These are phyloP conservation scores for Tiliqua scincoides DNA, from an alignment of 2,113 vertebrate species.

Conservation along the genomic window DNA sequence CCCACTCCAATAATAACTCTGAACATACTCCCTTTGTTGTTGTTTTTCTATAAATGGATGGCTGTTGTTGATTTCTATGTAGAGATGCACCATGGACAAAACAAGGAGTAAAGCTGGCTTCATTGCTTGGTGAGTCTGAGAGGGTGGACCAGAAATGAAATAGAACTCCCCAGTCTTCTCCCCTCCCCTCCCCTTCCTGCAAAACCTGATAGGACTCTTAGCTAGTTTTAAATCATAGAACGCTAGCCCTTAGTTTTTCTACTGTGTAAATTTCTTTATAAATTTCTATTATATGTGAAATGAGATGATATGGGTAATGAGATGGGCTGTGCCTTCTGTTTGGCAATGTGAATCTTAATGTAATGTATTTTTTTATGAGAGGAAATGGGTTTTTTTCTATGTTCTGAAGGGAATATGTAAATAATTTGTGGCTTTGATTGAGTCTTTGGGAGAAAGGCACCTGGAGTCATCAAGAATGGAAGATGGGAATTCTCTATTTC, in stretches of 20 bases:
- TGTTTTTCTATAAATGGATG: background rate
- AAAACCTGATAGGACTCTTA: background rate
- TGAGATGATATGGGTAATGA: background rate
- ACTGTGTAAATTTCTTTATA: background rate
- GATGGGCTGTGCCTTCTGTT: background rate
- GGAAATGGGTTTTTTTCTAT: background rate
- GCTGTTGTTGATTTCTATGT: background rate
- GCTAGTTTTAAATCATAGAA: background rate
- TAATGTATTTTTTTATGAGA: background rate
- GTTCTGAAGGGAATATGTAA: background rate
- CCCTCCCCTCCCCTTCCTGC: background rate
- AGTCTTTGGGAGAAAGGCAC: background rate
- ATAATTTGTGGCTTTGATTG: slow-evolving; percentile 6
- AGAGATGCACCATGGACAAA: background rate
- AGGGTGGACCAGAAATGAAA: background rate
- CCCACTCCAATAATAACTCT: no score
- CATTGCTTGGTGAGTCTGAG: background rate
- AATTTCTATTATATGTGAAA: background rate
- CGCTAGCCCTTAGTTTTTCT: background rate
- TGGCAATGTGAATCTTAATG: background rate
- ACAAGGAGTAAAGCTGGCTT: background rate
- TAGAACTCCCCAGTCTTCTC: background rate
- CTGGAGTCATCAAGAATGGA: background rate
- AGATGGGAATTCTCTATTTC: background rate
- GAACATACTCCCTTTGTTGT: background rate